Evolutionary conservation across 2,888 invertebrate genomes (phyloP).

Genomic region (Xanthorhoe spadicearia): DNA sequence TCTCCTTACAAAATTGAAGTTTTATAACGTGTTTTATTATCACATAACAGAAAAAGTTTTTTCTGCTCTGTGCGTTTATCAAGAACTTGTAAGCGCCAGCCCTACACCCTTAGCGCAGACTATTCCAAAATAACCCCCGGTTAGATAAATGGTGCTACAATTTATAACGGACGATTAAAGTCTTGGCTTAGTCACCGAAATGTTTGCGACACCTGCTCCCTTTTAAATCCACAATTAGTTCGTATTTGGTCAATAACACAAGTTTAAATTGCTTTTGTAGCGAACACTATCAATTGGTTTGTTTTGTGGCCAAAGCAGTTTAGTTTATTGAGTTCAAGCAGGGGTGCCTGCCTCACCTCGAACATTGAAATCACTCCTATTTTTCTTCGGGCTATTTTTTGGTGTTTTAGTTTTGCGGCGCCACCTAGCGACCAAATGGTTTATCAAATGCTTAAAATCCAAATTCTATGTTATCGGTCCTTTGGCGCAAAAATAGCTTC

Average conservation of each 20-base stretch:
- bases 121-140: constrained; percentile 28
- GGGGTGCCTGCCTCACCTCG: background rate
- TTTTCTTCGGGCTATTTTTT: no score
- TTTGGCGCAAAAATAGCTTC: no score
- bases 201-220: constrained; percentile 43
- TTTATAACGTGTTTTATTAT: no score
- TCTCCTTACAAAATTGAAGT: no score
- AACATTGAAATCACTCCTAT: no score
- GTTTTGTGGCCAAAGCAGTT: background rate
- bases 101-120: constrained; percentile 1
- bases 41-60: no score
- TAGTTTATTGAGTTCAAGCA: background rate
- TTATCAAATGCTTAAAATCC: no score
- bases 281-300: constrained; percentile 4
- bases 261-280: constrained; percentile 21
- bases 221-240: constrained; percentile 23
- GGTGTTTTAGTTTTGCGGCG: no score
- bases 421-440: no score
- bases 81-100: background rate
- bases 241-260: constrained; percentile 21
- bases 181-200: constrained; percentile 35
- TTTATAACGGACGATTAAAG: constrained; percentile 45
- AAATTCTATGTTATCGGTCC: no score
- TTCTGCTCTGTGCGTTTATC: no score
- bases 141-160: constrained; percentile 41